Conservation (phyloP, 2,113 vertebrate species). For the Lophotis ruficrista region DNA sequence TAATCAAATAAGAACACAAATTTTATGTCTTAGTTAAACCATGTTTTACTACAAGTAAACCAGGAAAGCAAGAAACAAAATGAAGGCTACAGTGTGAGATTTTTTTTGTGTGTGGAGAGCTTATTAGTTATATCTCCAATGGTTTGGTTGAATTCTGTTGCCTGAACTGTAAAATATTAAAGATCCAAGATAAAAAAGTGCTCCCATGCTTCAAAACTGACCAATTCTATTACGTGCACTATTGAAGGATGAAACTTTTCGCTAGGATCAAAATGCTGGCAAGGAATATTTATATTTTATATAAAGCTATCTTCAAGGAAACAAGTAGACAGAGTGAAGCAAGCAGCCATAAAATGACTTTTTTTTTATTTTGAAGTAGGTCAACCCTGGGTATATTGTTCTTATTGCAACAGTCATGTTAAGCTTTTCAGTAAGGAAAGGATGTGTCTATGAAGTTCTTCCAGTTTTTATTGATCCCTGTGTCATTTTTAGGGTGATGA, state of each 20-base stretch:
- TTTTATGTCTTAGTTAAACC: not conserved
- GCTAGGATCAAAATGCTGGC: conserved; percentile 72
- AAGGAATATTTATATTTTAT: conserved; percentile 58
- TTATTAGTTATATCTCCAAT: conserved; percentile 65
- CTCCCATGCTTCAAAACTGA: conserved; percentile 73
- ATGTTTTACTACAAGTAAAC: not conserved
- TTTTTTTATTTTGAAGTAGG: conserved; percentile 55
- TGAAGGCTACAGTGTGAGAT: conserved; percentile 4
- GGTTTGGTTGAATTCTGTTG: conserved; percentile 76
- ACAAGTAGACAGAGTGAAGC: conserved; percentile 44
- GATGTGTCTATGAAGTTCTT: conserved; percentile 60
- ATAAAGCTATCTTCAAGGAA: conserved; percentile 51
- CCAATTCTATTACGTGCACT: conserved; percentile 81
- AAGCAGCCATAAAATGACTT: conserved; percentile 52
- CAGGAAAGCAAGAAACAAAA: conserved; percentile 19
- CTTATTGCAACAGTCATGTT: conserved; percentile 54
- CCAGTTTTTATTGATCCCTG: conserved; percentile 65
- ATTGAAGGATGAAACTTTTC: conserved; percentile 81
- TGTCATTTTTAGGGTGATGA: conserved; percentile 67
- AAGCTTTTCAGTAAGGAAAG: conserved; percentile 69
- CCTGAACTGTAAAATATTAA: conserved; percentile 80
- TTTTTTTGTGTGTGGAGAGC: not conserved
- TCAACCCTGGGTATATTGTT: conserved; percentile 57
- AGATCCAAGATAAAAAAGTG: conserved; percentile 78
- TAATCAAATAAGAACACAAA: conserved; percentile 29